These are phyloP conservation scores for Hybognathus amarus DNA, from an alignment of 2,797 vertebrate species.

Conservation along the genomic window DNA sequence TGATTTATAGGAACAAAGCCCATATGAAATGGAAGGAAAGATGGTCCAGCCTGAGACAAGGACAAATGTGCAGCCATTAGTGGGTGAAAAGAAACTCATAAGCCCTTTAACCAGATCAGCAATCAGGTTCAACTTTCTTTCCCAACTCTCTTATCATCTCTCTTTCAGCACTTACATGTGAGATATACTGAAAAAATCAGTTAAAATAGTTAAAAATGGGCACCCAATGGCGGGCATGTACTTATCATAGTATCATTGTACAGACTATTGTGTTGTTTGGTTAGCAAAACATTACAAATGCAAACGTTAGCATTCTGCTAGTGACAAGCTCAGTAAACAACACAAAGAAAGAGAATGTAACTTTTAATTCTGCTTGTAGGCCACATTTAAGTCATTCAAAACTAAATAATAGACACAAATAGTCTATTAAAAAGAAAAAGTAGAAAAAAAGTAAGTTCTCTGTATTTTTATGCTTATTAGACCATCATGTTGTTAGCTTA, in stretches of 20 bases:
- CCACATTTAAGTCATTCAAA: background rate
- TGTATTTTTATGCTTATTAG: background rate
- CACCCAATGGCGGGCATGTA: background rate
- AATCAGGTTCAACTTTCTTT: background rate
- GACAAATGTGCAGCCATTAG: background rate
- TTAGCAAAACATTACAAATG: background rate
- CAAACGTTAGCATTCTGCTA: background rate
- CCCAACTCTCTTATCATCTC: background rate
- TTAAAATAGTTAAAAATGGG: background rate
- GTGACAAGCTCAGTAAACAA: no score
- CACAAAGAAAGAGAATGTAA: background rate
- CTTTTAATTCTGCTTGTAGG: background rate
- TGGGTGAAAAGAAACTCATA: constrained; percentile 3
- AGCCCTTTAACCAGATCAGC: background rate
- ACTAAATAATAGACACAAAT: background rate
- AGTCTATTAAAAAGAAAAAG: background rate
- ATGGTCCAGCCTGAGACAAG: background rate
- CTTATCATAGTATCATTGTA: background rate
- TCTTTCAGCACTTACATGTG: background rate
- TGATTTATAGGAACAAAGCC: constrained; percentile 20
- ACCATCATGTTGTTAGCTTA: background rate
- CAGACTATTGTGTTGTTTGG: background rate
- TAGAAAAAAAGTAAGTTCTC: background rate
- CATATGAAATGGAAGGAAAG: background rate
- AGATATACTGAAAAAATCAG: background rate